Conservation (phyloP, 2,888 invertebrate genomes). For the Parnassius apollo region DNA sequence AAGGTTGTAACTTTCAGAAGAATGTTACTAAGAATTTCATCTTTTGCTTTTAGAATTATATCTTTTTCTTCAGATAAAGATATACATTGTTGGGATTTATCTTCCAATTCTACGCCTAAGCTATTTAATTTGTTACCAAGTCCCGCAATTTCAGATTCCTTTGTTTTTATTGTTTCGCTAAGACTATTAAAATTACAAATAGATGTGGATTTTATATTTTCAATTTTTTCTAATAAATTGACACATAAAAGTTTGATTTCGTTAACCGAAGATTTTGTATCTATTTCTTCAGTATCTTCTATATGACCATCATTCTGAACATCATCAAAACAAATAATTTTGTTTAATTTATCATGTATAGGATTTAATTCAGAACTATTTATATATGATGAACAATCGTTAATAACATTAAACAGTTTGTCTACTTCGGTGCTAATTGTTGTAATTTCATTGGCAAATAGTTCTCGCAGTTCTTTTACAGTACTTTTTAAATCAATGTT, state of each 20-base stretch:
- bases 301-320: background rate
- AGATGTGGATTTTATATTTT: constrained; percentile 7
- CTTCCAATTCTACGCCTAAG: constrained; percentile 35
- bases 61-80: constrained; percentile 22
- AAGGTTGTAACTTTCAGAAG: constrained; percentile 39
- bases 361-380: background rate
- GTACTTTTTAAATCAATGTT: constrained; percentile 24
- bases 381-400: background rate
- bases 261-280: constrained; percentile 7
- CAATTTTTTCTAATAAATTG: constrained; percentile 32
- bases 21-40: constrained; percentile 42
- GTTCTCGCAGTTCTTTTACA: background rate
- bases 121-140: constrained; percentile 24
- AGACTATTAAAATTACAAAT: constrained; percentile 21
- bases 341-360: background rate
- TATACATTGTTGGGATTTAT: constrained; percentile 30
- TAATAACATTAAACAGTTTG: background rate
- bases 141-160: constrained; percentile 35
- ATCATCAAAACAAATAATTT: background rate
- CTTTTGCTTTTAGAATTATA: constrained; percentile 31
- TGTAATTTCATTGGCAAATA: constrained; percentile 9
- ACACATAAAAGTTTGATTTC: constrained; percentile 21
- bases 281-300: background rate
- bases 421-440: constrained; percentile 2
- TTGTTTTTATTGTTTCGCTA: constrained; percentile 33